These are phyloP conservation scores for Pygmarrhopalites habei DNA, from an alignment of 1,140 invertebrate genomes.

Conservation along the genomic window DNA sequence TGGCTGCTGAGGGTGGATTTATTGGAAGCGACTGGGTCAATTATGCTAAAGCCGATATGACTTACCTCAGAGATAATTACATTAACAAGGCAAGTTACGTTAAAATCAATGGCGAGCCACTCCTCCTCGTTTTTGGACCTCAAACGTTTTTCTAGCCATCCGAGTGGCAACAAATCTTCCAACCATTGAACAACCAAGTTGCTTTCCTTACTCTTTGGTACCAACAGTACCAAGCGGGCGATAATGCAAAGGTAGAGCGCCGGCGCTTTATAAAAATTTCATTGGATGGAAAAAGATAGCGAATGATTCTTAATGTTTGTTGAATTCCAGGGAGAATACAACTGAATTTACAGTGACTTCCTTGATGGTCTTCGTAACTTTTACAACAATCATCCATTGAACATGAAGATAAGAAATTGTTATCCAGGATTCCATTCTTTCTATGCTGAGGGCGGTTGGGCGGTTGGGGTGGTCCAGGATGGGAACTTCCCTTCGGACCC, in stretches of 20 bases:
- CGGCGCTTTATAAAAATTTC: too few species aligned
- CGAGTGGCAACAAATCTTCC: conserved; percentile 24
- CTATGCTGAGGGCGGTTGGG: conserved; percentile 19
- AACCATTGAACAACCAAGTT: background rate
- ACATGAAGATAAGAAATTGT: conserved; percentile 15
- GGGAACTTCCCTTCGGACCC: conserved; percentile 14
- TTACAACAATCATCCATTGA: conserved; percentile 9
- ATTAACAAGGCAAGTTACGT: conserved; percentile 21
- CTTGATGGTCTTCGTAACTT: conserved; percentile 19
- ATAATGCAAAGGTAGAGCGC: too few species aligned
- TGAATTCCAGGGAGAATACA: conserved; percentile 31
- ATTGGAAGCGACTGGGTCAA: conserved; percentile 23
- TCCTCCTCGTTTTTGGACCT: conserved; percentile 28
- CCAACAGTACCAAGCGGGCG: background rate
- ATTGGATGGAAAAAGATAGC: too few species aligned
- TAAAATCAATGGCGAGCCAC: conserved; percentile 15
- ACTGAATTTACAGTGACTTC: conserved; percentile 30
- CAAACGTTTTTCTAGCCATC: conserved; percentile 17
- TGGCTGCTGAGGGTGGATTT: conserved; percentile 25
- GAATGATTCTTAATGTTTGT: too few species aligned
- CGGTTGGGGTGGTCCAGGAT: conserved; percentile 23
- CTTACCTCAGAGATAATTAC: conserved; percentile 20
- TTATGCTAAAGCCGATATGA: conserved; percentile 24
- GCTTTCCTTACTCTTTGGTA: conserved; percentile 21
- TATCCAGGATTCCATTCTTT: conserved; percentile 28